Conservation (phyloP, 2,888 invertebrate species). For the Acanthopleura granulata region DNA sequence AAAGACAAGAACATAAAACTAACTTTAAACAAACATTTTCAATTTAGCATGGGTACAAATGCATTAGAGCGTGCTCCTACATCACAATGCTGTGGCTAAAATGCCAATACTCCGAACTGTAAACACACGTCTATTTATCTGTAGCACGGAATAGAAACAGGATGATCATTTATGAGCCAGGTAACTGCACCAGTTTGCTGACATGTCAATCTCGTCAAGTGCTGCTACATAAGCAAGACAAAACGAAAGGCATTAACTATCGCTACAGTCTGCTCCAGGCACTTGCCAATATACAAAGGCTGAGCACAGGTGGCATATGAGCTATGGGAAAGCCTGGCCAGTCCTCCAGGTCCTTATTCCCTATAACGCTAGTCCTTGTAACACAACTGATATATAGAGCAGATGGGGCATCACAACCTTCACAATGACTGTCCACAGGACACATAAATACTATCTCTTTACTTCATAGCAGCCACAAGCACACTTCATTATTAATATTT, state of each 20-base stretch:
- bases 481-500: too few species aligned
- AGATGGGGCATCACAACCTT: too few species aligned
- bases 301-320: slow-evolving; percentile 3
- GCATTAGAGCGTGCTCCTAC: neutral
- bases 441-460: too few species aligned
- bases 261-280: neutral
- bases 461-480: too few species aligned
- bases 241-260: neutral
- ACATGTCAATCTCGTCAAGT: neutral
- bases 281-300: neutral
- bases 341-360: too few species aligned
- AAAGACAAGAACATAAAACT: neutral
- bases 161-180: neutral
- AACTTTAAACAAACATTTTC: neutral
- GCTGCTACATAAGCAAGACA: neutral
- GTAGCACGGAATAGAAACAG: neutral
- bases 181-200: neutral
- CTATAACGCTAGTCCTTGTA: too few species aligned
- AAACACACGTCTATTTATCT: too few species aligned
- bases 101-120: too few species aligned
- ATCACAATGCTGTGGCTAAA: too few species aligned
- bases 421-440: too few species aligned
- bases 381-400: too few species aligned
- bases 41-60: neutral
- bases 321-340: neutral